Conservation (phyloP, 2,797 vertebrate genomes). For the Rhinophrynus dorsalis region DNA sequence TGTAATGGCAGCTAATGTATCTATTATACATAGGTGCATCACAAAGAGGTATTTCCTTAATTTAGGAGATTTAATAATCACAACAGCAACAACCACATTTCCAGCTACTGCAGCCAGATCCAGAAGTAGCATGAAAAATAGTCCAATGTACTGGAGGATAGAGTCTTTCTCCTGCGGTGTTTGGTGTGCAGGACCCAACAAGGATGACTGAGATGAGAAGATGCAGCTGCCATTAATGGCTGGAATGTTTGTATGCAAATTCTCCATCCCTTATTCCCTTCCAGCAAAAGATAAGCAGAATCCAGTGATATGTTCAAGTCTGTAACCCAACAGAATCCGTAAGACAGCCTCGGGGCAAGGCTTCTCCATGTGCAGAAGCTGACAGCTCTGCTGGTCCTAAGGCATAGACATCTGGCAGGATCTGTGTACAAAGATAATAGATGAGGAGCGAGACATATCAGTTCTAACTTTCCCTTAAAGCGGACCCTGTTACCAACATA, state of each 20-base stretch:
- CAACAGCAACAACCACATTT: constrained; percentile 37
- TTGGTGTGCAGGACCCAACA: neutral
- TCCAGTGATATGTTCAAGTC: too few relatives aligned
- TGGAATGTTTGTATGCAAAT: neutral
- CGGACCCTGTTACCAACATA: too few relatives aligned
- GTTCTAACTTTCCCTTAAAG: too few relatives aligned
- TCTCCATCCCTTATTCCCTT: constrained; percentile 26
- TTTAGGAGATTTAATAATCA: constrained; percentile 34
- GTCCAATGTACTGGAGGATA: constrained; percentile 15
- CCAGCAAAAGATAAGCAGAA: constrained; percentile 8
- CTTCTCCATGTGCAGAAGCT: too few relatives aligned
- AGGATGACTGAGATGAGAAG: neutral
- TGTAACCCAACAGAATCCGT: too few relatives aligned
- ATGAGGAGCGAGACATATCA: too few relatives aligned
- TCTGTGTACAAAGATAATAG: too few relatives aligned
- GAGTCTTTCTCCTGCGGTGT: neutral
- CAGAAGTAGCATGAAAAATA: constrained; percentile 43
- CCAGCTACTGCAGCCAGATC: constrained; percentile 35
- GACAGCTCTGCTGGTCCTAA: too few relatives aligned
- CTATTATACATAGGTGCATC: constrained; percentile 48
- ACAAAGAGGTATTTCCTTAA: constrained; percentile 49
- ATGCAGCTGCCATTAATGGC: constrained; percentile 3
- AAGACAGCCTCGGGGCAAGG: too few relatives aligned
- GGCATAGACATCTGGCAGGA: too few relatives aligned
- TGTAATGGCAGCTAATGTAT: constrained; percentile 38